phyloP scores from a whole-genome alignment of 1,140 invertebrate genomes.

The Drosophila rhopaloa region DNA sequence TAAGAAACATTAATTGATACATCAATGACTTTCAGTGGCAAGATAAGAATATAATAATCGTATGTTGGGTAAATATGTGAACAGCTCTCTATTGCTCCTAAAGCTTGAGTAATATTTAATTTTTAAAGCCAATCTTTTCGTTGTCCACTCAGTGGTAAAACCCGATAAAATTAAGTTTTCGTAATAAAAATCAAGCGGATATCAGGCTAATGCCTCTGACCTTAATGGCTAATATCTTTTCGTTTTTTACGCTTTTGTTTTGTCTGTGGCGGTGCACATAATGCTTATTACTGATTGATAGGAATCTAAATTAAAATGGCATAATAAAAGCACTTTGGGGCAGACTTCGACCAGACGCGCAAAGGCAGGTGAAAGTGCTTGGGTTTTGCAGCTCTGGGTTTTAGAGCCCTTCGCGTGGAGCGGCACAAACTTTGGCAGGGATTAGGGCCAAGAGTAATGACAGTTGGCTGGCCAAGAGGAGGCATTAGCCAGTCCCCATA shows the following conservation, averaged over 20 bases:
- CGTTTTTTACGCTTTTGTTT: constrained; percentile 25
- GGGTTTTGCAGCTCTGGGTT: constrained; percentile 1
- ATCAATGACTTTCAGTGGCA: too few species aligned
- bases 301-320: constrained; percentile 80
- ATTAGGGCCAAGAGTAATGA: constrained; percentile 70
- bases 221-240: constrained; percentile 53
- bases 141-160: constrained; percentile 11
- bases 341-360: constrained; percentile 49
- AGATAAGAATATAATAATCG: too few species aligned
- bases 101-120: neutral
- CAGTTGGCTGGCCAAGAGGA: constrained; percentile 35
- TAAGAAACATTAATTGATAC: too few species aligned
- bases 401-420: neutral
- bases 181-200: constrained; percentile 59
- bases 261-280: constrained; percentile 48
- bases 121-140: neutral
- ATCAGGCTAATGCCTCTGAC: constrained; percentile 70
- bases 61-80: too few species aligned
- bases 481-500: constrained; percentile 41
- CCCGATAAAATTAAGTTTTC: constrained; percentile 22
- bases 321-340: constrained; percentile 69
- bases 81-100: too few species aligned
- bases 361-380: constrained; percentile 27
- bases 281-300: constrained; percentile 79
- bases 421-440: constrained; percentile 29